Percentiles rank a stretch among this genome's conserved stretches.
phyloP scores from a whole-genome alignment of 1,140 invertebrate genomes.

The Scylla paramamosain region DNA sequence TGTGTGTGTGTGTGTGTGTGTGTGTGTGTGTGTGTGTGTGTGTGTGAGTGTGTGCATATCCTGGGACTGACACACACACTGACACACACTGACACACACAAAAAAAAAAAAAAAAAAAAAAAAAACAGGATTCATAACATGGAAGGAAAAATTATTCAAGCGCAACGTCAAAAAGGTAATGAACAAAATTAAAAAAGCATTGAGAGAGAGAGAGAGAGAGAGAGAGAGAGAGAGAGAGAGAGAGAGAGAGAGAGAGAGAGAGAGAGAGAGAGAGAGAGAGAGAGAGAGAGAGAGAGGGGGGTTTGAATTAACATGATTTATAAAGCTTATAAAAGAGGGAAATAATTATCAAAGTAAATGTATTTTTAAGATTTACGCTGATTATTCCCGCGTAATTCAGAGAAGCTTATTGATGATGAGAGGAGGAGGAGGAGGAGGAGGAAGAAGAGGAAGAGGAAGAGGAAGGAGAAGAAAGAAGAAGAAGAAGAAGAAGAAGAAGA shows the following conservation, averaged over 20 bases:
- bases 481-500: background rate
- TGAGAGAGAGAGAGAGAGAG: background rate
- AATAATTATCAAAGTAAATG: no score
- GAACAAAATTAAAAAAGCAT: no score
- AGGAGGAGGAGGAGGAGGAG: no score
- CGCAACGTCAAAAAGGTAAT: background rate
- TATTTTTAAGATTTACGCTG: no score
- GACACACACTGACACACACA: background rate
- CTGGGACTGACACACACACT: background rate
- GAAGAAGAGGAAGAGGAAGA: background rate
- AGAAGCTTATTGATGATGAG: no score
- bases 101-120: background rate
- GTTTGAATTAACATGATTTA: no score
- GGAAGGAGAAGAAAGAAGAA: background rate
- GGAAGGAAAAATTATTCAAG: background rate
- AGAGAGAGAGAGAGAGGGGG: no score
- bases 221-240: slow-evolving; percentile 28
- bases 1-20: slow-evolving; percentile 32
- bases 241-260: slow-evolving; percentile 35
- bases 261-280: background rate
- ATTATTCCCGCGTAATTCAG: no score
- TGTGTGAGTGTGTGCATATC: background rate
- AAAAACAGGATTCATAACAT: background rate
- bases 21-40: slow-evolving; percentile 6
- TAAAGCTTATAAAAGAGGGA: no score